Evolutionary conservation across 2,113 vertebrate species (phyloP).

Genomic region (Rhineura floridana): DNA sequence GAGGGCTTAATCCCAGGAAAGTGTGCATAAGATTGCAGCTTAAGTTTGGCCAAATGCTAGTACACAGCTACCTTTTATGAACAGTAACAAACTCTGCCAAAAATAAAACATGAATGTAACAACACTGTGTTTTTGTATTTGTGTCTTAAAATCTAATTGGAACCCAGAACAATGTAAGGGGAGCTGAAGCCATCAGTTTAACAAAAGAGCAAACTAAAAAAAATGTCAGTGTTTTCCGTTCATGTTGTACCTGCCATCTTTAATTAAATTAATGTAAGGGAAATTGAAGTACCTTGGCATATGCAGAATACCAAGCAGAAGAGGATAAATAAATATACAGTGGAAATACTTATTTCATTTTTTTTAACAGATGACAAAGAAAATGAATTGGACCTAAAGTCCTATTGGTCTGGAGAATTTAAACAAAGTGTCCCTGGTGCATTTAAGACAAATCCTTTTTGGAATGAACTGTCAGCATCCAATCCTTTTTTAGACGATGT

Average conservation of each 20-base stretch:
- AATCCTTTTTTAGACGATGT: slow-evolving; percentile 95
- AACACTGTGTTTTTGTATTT: neutral
- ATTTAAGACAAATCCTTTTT: slow-evolving; percentile 88
- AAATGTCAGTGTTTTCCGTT: neutral
- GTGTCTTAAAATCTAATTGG: neutral
- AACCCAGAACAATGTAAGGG: neutral
- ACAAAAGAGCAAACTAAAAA: neutral
- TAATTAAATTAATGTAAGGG: neutral
- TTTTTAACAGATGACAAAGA: slow-evolving; percentile 61
- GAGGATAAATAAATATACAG: neutral
- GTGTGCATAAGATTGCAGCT: neutral
- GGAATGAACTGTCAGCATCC: slow-evolving; percentile 88
- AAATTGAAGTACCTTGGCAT: neutral
- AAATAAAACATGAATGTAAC: slow-evolving; percentile 1
- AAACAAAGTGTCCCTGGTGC: slow-evolving; percentile 27
- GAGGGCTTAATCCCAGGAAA: neutral
- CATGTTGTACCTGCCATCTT: neutral
- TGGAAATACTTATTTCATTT: slow-evolving; percentile 46
- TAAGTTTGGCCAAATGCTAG: neutral
- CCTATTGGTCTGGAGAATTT: slow-evolving; percentile 62
- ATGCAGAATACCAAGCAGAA: neutral
- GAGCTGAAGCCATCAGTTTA: neutral
- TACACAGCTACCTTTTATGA: neutral
- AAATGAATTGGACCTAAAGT: slow-evolving; percentile 56
- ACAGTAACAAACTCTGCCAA: neutral